phyloP scores from a whole-genome alignment of 2,888 invertebrate genomes.

The Nysson spinosus region DNA sequence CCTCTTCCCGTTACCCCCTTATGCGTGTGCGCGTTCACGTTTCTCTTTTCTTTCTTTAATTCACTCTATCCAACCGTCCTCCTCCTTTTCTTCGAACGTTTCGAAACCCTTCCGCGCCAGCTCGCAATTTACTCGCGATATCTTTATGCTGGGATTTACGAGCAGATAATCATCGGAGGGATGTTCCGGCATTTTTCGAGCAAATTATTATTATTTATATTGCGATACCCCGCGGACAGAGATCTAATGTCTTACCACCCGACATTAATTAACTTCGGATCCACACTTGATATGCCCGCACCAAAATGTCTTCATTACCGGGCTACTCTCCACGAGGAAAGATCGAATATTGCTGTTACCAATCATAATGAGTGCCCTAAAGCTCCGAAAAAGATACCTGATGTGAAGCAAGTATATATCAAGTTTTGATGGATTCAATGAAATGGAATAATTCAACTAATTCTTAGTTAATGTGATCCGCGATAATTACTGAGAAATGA shows the following conservation, averaged over 20 bases:
- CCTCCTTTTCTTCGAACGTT: constrained; percentile 30
- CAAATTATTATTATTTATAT: constrained; percentile 77
- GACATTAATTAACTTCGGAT: constrained; percentile 70
- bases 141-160: constrained; percentile 76
- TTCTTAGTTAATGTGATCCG: no score
- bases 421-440: no score
- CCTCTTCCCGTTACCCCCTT: constrained; percentile 22
- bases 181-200: constrained; percentile 75
- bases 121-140: constrained; percentile 77
- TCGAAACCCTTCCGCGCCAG: constrained; percentile 53
- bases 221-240: constrained; percentile 62
- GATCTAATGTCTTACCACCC: constrained; percentile 50
- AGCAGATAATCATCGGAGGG: constrained; percentile 77
- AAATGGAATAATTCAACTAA: no score
- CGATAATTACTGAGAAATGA: no score
- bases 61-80: constrained; percentile 13
- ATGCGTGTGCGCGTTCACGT: constrained; percentile 41
- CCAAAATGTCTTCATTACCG: constrained; percentile 75
- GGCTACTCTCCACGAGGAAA: no score
- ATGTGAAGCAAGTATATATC: no score
- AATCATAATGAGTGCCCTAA: no score
- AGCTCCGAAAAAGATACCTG: no score
- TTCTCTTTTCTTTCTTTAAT: constrained; percentile 16
- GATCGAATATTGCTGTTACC: no score
- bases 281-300: constrained; percentile 54